Evolutionary conservation across 2,797 vertebrate species (phyloP), one percentile per base, ranked within the genome.

Genomic region (Hoplostethus atlanticus): DNA sequence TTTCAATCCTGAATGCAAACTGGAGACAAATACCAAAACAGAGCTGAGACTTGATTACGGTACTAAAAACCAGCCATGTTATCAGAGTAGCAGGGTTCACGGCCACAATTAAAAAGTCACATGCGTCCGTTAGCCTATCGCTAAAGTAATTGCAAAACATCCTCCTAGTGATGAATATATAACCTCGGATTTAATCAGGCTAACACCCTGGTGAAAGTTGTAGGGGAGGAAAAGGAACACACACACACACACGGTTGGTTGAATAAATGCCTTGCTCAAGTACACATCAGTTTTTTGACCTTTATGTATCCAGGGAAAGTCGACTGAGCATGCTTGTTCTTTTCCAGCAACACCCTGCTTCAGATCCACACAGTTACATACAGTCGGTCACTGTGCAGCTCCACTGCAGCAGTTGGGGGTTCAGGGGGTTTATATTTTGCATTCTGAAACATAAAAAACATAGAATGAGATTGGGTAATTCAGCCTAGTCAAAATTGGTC

Each of bases 1-100:
- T 88, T 85, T 79, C 64, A 73, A 62, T 72, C 28, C 56, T 61
- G 56, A 74, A 30, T 68, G 80, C 77, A 68, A 64, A 62, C 56
- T 64, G 60, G 64, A 59, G 59, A 57, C 68, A 36, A 54, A 52
- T 50, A 52, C 31, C 34, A 15, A 13, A 40, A 17, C 61, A 64
- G 62, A 64, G 34, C 34, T 17, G 3, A 7, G 10, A 40, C 1
- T 3, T 56, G n/a, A 36, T 34, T 34, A 34, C 10, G 10, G 15
- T 11, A 5, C 13, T 5, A 17, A 16, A 47, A 31, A 5, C 4
- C 17, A 60, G 38, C n/a, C n/a, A 40, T 46, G 15, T 47, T 61
- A 34, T 40, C 55, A 57, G 34, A n/a, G n/a, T 11, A 9, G 55
- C 16, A 40, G 16, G 34, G 21, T 31, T 55, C 30, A 55, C 51